These are phyloP conservation scores for Rhynchotus rufescens DNA, from an alignment of 2,797 vertebrate species.

Conservation along the genomic window DNA sequence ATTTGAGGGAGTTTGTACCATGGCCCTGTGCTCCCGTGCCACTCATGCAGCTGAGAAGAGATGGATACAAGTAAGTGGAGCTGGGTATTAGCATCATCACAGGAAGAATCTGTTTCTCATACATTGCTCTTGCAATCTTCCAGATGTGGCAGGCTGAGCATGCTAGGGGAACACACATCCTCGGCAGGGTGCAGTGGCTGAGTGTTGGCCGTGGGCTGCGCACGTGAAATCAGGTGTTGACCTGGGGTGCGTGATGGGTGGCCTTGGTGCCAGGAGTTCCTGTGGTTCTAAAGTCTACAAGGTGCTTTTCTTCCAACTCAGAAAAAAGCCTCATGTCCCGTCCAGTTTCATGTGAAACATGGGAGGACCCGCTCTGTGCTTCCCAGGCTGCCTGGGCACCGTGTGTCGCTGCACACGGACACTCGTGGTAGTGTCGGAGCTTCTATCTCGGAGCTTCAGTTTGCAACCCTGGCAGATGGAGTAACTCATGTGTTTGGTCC, in stretches of 20 bases:
- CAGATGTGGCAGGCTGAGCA: neutral
- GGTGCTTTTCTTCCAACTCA: neutral
- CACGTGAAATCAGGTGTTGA: constrained; percentile 57
- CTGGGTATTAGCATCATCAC: neutral
- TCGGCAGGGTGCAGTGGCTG: neutral
- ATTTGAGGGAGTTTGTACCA: neutral
- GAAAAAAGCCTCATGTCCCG: neutral
- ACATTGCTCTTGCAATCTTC: neutral
- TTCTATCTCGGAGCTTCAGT: neutral
- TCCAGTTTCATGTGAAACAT: neutral
- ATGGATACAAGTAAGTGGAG: neutral
- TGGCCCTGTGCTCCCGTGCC: neutral
- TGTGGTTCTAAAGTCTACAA: neutral
- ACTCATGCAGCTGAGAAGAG: neutral
- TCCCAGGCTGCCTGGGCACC: neutral
- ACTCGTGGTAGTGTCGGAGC: neutral
- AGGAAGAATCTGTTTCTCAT: neutral
- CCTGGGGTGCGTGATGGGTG: neutral
- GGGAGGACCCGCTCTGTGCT: neutral
- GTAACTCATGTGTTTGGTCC: neutral
- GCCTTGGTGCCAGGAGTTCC: neutral
- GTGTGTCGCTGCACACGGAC: neutral
- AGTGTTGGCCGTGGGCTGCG: neutral
- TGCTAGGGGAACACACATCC: neutral
- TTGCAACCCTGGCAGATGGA: neutral